Evolutionary conservation across 2,888 invertebrate genomes (phyloP).

Genomic region (Eilema depressum): DNA sequence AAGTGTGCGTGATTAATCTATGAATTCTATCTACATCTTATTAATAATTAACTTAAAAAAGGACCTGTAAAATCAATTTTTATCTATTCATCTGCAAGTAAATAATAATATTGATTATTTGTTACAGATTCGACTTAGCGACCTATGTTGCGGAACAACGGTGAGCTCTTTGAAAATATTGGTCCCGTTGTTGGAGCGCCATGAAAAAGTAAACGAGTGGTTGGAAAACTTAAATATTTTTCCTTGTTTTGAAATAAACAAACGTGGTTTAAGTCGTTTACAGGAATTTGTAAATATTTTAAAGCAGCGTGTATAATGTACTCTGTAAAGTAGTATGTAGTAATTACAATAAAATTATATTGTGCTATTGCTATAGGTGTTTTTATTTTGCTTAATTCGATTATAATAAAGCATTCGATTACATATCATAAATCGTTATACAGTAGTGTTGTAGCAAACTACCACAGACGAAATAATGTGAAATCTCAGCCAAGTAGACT

Average conservation of each 20-base stretch:
- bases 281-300: constrained; percentile 46
- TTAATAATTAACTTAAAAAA: no score
- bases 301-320: not conserved
- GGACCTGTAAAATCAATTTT: no score
- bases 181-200: constrained; percentile 68
- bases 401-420: not conserved
- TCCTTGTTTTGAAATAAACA: constrained; percentile 68
- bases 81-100: no score
- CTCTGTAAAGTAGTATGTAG: no score
- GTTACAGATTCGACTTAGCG: constrained; percentile 74
- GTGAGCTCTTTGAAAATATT: constrained; percentile 76
- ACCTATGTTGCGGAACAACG: constrained; percentile 78
- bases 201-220: constrained; percentile 75
- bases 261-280: constrained; percentile 63
- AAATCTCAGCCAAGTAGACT: constrained; percentile 21
- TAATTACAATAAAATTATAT: not conserved
- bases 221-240: constrained; percentile 61
- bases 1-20: not conserved
- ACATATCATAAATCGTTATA: no score
- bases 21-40: no score
- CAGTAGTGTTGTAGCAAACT: not conserved
- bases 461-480: constrained; percentile 6
- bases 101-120: not conserved
- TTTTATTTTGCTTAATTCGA: not conserved
- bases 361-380: not conserved